phyloP scores from a whole-genome alignment of 2,888 invertebrate species.

The Lagria hirta region DNA sequence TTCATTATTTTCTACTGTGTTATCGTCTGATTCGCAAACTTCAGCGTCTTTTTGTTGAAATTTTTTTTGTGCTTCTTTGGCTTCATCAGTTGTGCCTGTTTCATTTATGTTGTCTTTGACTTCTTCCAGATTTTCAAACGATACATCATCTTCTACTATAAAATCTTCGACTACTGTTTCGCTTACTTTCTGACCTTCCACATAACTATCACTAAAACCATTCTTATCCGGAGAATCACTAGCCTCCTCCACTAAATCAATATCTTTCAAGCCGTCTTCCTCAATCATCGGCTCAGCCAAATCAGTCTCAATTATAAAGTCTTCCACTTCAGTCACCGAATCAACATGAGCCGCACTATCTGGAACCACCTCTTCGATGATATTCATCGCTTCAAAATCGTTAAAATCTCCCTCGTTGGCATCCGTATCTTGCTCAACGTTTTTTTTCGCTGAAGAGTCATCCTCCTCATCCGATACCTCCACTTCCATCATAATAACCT shows the following conservation, averaged over 20 bases:
- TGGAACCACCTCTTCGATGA: slow-evolving; percentile 5
- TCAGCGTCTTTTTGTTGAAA: too few species aligned
- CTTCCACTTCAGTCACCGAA: not conserved
- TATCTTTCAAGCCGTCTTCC: not conserved
- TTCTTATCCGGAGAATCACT: not conserved
- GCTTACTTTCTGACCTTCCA: too few species aligned
- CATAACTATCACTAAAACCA: too few species aligned
- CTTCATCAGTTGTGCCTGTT: too few species aligned
- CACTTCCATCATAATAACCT: slow-evolving; percentile 53
- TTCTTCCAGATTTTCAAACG: slow-evolving; percentile 16
- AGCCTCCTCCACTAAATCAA: slow-evolving; percentile 1
- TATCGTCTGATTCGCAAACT: too few species aligned
- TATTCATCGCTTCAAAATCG: slow-evolving; percentile 6
- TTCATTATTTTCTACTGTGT: too few species aligned
- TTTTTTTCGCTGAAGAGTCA: slow-evolving; percentile 28
- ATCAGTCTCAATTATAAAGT: not conserved
- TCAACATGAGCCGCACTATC: slow-evolving; percentile 2
- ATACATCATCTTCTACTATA: too few species aligned
- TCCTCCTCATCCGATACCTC: slow-evolving; percentile 55
- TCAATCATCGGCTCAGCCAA: not conserved
- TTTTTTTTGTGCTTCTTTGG: too few species aligned
- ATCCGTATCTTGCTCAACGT: slow-evolving; percentile 17
- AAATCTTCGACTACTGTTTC: too few species aligned
- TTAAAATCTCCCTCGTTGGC: too few species aligned
- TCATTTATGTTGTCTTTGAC: too few species aligned